Base-by-base conservation (phyloP, 2,113 vertebrate genomes). In the Platycercus adscitus region DNA sequence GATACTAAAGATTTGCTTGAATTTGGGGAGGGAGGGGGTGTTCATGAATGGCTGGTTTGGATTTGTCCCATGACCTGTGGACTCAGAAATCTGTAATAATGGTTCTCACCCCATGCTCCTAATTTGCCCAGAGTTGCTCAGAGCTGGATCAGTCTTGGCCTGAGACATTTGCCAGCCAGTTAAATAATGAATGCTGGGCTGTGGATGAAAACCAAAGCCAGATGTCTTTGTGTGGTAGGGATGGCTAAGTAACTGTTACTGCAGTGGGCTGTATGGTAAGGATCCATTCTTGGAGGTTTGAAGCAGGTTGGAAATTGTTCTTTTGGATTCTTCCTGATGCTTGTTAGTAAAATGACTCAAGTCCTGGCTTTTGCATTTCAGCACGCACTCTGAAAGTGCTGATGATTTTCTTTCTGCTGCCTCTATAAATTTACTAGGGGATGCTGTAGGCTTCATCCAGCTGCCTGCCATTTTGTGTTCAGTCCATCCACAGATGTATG, bases 181-280 rank as follows among this genome's bases (percentile, higher is more conserved):
- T 65, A 89, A 73, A 86, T 69, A 77, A 43, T 1, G 7, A 81
- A 56, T 39, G 19, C 19, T 81, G 81, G 46, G 49, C 43, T 91
- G 88, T 87, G 86, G 91, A 63, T 76, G 43, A 89, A 94, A 96
- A 16, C 77, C 78, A 77, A 96, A 96, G 70, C 88, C 88, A 91
- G 83, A 92, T 82, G 66, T 49, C 52, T 95, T 91, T 60, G 37
- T 93, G 77, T 86, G 71, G 46, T 81, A 21, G 68, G 86, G 44
- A 49, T 56, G 53, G 72, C 43, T 71, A 26, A 78, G 39, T 76
- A 92, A 87, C 56, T 60, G 82, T 91, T 88, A 83, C 88, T 89
- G 73, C 66, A 72, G 21, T 25, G n/a, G 49, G 41, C n/a, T 49
- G 28, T 52, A n/a, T 0, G 3, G 16, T 21, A 3, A 56, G 19